These are phyloP conservation scores for Hydractinia echinata DNA, from an alignment of 30 jellyfish, hydroid and myxozoan genomes.

Conservation along the genomic window DNA sequence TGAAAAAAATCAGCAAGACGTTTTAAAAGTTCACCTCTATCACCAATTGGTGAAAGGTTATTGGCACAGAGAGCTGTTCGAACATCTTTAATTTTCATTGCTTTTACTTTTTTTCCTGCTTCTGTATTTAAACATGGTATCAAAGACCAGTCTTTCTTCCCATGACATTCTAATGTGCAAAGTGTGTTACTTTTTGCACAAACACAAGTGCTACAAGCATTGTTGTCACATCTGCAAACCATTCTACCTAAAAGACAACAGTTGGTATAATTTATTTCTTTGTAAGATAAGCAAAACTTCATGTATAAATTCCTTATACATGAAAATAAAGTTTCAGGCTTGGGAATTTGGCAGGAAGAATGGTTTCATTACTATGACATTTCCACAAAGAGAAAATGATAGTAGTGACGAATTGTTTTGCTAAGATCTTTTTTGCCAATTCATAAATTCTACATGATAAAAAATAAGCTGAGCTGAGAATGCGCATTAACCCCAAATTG, in stretches of 20 bases:
- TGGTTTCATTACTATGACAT: too few species aligned
- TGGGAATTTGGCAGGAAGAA: too few species aligned
- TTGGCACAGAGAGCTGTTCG: constrained; percentile 37
- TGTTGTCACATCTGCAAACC: constrained; percentile 40
- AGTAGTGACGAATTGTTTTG: too few species aligned
- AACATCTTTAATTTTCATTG: constrained; percentile 35
- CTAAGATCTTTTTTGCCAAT: too few species aligned
- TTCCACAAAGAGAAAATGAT: too few species aligned
- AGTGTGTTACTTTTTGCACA: constrained; percentile 27
- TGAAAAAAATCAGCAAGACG: constrained; percentile 38
- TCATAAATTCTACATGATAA: too few species aligned
- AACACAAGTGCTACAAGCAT: constrained; percentile 38
- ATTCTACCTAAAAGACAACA: background rate
- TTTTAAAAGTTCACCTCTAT: constrained; percentile 29
- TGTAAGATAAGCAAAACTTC: too few species aligned
- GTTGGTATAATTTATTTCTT: too few species aligned
- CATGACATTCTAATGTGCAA: constrained; percentile 41
- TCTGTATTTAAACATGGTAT: constrained; percentile 44
- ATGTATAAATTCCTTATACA: too few species aligned
- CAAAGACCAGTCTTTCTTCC: constrained; percentile 18
- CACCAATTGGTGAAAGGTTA: constrained; percentile 33
- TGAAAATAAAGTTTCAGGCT: too few species aligned
- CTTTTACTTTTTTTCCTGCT: constrained; percentile 36
- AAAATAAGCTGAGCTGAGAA: too few species aligned
- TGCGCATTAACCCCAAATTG: too few species aligned